Evolutionary conservation across 2,113 vertebrate genomes (phyloP), one percentile per base, ranked within the genome.

Genomic region (Albula goreensis): DNA sequence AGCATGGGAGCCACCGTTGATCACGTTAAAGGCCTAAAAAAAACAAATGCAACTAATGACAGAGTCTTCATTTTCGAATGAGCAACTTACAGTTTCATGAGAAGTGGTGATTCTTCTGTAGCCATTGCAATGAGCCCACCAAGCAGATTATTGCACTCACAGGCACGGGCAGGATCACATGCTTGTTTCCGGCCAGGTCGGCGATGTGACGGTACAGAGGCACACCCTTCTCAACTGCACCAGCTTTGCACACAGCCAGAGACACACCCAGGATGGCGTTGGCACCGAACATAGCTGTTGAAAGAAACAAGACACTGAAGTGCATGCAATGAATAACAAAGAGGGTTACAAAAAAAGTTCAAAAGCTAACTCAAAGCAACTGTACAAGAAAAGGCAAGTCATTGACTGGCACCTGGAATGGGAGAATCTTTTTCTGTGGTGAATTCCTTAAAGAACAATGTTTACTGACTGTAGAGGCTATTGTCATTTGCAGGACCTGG

Each of bases 191-290:
- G 0, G 95, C 95, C 0, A 96, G 93, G 81, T 96, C 95, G 12
- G 95, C 95, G 0, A 96, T 95, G 88, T 96, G 95, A 17, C 95
- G 90, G 89, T 95, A 96, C 11, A 96, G 94, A 0, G 94, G 95
- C 63, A 96, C 93, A 2, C 95, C 95, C 84, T 95, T 95, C 90
- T 96, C 95, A 0, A 94, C 95, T 0, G 95, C 95, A 41, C 95
- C 95, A 0, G 95, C 95, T 90, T 96, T 96, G 88, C 95, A 96
- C 77, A 96, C 95, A 0, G 95, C 95, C 83, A 96, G 90, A 51
- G 95, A 96, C 81, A 96, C 92, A 0, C 95, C 95, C 91, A 96
- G 89, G 87, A 96, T 95, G 89, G 95, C 95, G 49, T 96, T 96
- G 83, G 95, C 95, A 88, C 95, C 95, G 85, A 96, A 95, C 82